phyloP scores from a whole-genome alignment of 2,888 invertebrate genomes.

The Aphidoletes aphidimyza region DNA sequence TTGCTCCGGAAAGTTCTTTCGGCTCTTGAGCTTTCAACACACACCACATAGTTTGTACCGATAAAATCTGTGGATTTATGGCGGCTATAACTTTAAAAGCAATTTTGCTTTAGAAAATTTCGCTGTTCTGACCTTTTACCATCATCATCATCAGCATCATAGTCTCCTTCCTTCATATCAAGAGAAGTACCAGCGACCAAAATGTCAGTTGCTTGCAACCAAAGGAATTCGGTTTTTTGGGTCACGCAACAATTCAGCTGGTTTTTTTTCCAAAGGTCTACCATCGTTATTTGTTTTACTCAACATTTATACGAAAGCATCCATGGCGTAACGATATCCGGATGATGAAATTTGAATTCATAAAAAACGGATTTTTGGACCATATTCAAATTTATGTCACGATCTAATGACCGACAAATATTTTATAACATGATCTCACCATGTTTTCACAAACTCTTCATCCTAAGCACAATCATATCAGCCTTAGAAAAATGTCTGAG shows the following conservation, averaged over 20 bases:
- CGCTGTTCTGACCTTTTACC: background rate
- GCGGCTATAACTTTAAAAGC: slow-evolving; percentile 26
- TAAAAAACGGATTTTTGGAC: background rate
- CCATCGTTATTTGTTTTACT: background rate
- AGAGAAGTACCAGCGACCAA: background rate
- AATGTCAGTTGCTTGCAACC: background rate
- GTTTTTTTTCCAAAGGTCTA: background rate
- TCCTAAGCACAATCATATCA: too few relatives aligned
- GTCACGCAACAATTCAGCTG: slow-evolving; percentile 4
- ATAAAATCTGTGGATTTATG: slow-evolving; percentile 38
- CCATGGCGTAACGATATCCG: too few relatives aligned
- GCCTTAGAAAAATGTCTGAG: too few relatives aligned
- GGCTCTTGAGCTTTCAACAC: background rate
- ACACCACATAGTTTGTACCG: background rate
- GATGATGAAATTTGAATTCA: too few relatives aligned
- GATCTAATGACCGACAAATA: slow-evolving; percentile 14
- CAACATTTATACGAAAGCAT: background rate
- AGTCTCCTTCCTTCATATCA: background rate
- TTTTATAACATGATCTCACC: background rate
- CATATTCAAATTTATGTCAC: slow-evolving; percentile 43
- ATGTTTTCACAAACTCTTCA: too few relatives aligned
- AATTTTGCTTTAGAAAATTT: slow-evolving; percentile 1
- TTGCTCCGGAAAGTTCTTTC: background rate
- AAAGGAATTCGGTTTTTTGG: slow-evolving; percentile 16
- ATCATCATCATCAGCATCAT: too few relatives aligned